phyloP scores from a whole-genome alignment of 2,888 invertebrate genomes.

The Dendrolimus houi region DNA sequence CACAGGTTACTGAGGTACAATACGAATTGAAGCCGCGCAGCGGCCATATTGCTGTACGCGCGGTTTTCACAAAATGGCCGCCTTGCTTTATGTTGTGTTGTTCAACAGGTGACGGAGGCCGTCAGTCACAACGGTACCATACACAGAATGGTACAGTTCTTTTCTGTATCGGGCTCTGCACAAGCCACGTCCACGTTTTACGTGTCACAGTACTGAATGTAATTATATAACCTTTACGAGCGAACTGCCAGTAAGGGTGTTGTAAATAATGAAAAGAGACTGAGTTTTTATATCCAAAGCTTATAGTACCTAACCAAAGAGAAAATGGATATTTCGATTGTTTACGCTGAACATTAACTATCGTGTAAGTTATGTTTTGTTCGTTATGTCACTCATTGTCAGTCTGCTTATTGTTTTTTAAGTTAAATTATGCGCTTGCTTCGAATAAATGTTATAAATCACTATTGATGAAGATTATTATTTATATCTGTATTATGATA shows the following conservation, averaged over 20 bases:
- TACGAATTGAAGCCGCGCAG: slow-evolving; percentile 12
- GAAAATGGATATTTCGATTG: slow-evolving; percentile 62
- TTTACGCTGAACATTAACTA: slow-evolving; percentile 63
- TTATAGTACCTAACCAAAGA: slow-evolving; percentile 56
- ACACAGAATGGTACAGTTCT: slow-evolving; percentile 79
- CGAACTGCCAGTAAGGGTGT: slow-evolving; percentile 46
- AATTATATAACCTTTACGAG: slow-evolving; percentile 33
- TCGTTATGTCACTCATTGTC: slow-evolving; percentile 73
- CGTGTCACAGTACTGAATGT: slow-evolving; percentile 76
- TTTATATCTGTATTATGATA: slow-evolving; percentile 11
- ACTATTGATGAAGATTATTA: slow-evolving; percentile 19
- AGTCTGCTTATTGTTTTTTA: slow-evolving; percentile 66
- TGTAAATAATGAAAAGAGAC: slow-evolving; percentile 72
- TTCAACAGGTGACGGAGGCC: slow-evolving; percentile 79
- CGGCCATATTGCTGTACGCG: slow-evolving; percentile 24
- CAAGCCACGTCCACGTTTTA: slow-evolving; percentile 80
- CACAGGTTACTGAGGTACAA: slow-evolving; percentile 16
- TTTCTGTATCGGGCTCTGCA: slow-evolving; percentile 78
- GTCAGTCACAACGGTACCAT: slow-evolving; percentile 78
- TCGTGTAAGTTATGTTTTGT: slow-evolving; percentile 75
- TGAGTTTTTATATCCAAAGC: slow-evolving; percentile 65
- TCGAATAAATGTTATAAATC: slow-evolving; percentile 35
- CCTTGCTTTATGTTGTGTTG: slow-evolving; percentile 66
- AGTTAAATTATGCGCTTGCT: slow-evolving; percentile 61
- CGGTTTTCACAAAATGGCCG: slow-evolving; percentile 42